Evolutionary conservation across 2,113 vertebrate genomes (phyloP).

Genomic region (Laticauda colubrina): DNA sequence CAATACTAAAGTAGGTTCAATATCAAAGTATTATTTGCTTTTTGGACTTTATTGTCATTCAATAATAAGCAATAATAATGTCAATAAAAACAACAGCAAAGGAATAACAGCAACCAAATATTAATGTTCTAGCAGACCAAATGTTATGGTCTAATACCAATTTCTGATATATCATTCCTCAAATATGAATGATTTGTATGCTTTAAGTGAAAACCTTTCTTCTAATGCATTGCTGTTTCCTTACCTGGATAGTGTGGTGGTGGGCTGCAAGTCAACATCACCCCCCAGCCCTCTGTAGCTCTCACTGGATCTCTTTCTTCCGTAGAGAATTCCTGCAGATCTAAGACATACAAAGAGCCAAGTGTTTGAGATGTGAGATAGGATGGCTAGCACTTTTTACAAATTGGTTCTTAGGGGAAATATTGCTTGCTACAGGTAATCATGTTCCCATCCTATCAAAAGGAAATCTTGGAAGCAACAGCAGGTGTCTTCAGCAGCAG

Average conservation of each 20-base stretch:
- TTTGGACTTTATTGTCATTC: not conserved
- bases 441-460: not conserved
- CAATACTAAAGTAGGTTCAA: not conserved
- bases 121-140: not conserved
- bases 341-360: constrained; percentile 61
- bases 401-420: not conserved
- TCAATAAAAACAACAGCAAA: not conserved
- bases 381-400: rapidly evolving
- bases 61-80: not conserved
- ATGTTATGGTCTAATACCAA: not conserved
- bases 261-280: constrained; percentile 86
- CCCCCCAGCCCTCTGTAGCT: constrained; percentile 83
- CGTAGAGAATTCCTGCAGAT: constrained; percentile 90
- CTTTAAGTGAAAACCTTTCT: not conserved
- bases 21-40: not conserved
- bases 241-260: constrained; percentile 95
- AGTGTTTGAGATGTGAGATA: not conserved
- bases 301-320: constrained; percentile 86
- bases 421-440: not conserved
- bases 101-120: not conserved
- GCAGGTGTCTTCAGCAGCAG: not conserved
- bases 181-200: too few species aligned
- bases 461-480: not conserved
- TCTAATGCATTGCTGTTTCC: not conserved
- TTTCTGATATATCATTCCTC: not conserved